Evolutionary conservation across 1,140 invertebrate species (phyloP).

Genomic region (Dreissena rostriformis): DNA sequence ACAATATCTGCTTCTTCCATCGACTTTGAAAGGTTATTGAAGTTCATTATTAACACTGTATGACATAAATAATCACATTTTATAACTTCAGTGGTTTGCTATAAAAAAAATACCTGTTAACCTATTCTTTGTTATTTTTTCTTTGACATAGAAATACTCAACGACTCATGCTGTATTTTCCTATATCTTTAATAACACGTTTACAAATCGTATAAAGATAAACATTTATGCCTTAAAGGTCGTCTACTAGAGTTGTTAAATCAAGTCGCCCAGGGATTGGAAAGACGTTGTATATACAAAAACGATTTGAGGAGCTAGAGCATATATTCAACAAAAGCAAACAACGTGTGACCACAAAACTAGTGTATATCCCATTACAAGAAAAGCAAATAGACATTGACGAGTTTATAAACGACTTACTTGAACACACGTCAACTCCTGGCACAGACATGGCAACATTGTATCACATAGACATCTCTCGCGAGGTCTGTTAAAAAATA

Average conservation of each 20-base stretch:
- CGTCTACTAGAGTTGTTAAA: constrained; percentile 64
- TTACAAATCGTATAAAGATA: no score
- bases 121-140: no score
- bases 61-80: no score
- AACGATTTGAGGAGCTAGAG: constrained; percentile 54
- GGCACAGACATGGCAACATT: constrained; percentile 50
- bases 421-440: constrained; percentile 42
- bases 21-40: no score
- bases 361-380: constrained; percentile 60
- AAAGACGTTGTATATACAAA: constrained; percentile 64
- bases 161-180: no score
- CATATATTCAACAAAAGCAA: background rate
- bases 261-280: constrained; percentile 70
- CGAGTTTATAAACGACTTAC: constrained; percentile 49
- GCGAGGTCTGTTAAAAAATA: constrained; percentile 58
- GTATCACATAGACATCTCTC: constrained; percentile 68
- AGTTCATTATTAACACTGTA: no score
- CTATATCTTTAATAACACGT: no score
- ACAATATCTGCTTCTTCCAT: no score
- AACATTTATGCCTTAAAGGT: constrained; percentile 37
- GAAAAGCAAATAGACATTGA: constrained; percentile 51
- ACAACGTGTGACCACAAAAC: background rate
- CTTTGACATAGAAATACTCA: no score
- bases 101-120: no score
- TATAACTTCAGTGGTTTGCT: no score